phyloP scores from a whole-genome alignment of 92 coral and sea anemone genomes.

The Meandrina meandrites region DNA sequence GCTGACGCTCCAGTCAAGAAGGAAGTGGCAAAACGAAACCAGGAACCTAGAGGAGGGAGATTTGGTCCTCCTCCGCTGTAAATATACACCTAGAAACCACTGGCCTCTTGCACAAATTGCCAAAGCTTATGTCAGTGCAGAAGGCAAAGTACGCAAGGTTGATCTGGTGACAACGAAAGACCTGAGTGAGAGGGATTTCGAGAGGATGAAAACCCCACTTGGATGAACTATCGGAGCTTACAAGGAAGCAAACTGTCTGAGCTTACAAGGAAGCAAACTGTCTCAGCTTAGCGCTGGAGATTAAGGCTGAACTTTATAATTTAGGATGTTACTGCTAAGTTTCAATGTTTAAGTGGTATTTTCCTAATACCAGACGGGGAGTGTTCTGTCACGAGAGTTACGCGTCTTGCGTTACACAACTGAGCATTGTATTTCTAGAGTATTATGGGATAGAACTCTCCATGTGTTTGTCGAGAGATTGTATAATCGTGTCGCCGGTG shows the following conservation, averaged over 20 bases:
- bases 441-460: too few relatives aligned
- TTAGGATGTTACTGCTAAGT: neutral
- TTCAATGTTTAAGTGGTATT: slow-evolving; percentile 5
- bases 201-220: slow-evolving; percentile 11
- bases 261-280: neutral
- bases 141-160: slow-evolving; percentile 58
- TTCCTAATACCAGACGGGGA: slow-evolving; percentile 49
- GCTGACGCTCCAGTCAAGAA: slow-evolving; percentile 37
- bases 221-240: too few relatives aligned
- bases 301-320: neutral
- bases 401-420: neutral
- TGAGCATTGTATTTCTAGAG: too few relatives aligned
- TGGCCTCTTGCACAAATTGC: slow-evolving; percentile 49
- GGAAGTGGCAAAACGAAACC: slow-evolving; percentile 30
- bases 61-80: slow-evolving; percentile 38
- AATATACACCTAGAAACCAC: slow-evolving; percentile 44
- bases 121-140: slow-evolving; percentile 19
- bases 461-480: too few relatives aligned
- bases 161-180: slow-evolving; percentile 46
- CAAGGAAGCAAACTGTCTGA: slow-evolving; percentile 14
- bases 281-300: neutral
- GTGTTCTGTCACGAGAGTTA: slow-evolving; percentile 61
- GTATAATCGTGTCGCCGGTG: too few relatives aligned
- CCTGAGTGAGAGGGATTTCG: slow-evolving; percentile 24
- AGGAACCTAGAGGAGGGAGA: slow-evolving; percentile 42